phyloP scores from a whole-genome alignment of 2,888 invertebrate genomes.

The Euphydryas editha region DNA sequence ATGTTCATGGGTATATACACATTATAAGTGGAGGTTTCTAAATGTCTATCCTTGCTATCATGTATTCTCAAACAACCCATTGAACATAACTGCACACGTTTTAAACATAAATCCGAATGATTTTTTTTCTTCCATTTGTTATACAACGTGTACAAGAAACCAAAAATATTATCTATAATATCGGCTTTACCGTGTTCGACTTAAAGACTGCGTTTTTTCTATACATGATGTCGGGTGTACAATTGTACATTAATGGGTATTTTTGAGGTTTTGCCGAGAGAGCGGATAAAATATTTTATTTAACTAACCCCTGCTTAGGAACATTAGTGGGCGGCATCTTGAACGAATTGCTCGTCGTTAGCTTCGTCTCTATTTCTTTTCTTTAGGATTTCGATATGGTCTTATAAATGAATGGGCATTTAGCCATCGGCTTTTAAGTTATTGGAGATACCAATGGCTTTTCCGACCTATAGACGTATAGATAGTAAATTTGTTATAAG shows the following conservation, averaged over 20 bases:
- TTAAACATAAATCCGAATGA: conserved; percentile 38
- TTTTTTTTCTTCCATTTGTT: conserved; percentile 35
- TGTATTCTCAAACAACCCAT: conserved; percentile 25
- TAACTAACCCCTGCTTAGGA: conserved; percentile 40
- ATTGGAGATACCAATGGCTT: background rate
- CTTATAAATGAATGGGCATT: conserved; percentile 11
- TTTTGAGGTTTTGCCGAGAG: conserved; percentile 39
- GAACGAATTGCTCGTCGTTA: conserved; percentile 38
- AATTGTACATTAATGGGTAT: conserved; percentile 40
- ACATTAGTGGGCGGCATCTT: conserved; percentile 42
- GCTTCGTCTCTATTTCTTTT: conserved; percentile 30
- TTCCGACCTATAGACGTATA: background rate
- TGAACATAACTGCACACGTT: conserved; percentile 49
- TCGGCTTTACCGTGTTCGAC: conserved; percentile 11
- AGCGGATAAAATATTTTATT: conserved; percentile 43
- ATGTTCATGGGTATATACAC: too few species aligned
- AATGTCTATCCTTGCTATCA: background rate
- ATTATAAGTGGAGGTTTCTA: background rate
- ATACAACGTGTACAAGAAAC: conserved; percentile 25
- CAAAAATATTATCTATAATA: conserved; percentile 11
- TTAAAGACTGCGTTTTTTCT: conserved; percentile 6
- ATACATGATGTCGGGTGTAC: conserved; percentile 17
- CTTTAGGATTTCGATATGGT: conserved; percentile 9
- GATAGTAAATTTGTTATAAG: too few species aligned
- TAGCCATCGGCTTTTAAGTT: background rate